Percentiles rank a stretch among this genome's conserved stretches.
These are phyloP conservation scores for Sorex araneus DNA, from an alignment of 2,113 vertebrate species.

Conservation along the genomic window DNA sequence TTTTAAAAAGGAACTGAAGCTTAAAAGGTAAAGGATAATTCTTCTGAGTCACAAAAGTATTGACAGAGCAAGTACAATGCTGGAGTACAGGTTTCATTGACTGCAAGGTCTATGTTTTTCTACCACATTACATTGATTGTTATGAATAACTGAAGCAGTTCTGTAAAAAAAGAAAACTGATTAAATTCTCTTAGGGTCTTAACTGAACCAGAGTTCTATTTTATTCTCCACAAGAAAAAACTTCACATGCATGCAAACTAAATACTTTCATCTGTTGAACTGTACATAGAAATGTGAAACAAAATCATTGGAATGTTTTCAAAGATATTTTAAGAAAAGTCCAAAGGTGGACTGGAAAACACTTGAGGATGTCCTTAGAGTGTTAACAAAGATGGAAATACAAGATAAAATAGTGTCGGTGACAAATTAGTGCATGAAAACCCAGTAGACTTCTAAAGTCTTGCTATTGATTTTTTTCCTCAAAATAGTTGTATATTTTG, in stretches of 20 bases:
- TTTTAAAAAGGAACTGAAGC: conserved; percentile 2
- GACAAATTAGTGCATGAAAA: not conserved
- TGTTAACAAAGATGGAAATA: not conserved
- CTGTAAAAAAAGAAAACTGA: not conserved
- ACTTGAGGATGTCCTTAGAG: not conserved
- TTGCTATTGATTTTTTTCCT: not conserved
- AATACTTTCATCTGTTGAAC: not conserved
- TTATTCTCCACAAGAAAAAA: not conserved
- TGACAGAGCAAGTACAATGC: not conserved
- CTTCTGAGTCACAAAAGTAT: not conserved
- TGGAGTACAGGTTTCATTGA: not conserved
- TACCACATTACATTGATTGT: not conserved
- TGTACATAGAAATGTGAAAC: conserved; percentile 5
- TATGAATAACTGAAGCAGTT: conserved; percentile 24
- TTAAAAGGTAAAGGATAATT: not conserved
- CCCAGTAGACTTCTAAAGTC: not conserved
- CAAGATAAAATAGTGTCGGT: not conserved
- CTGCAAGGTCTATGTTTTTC: conserved; percentile 9
- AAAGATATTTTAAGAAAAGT: not conserved
- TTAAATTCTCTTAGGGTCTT: not conserved
- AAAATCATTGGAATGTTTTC: not conserved
- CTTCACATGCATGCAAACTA: not conserved
- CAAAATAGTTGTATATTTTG: not conserved
- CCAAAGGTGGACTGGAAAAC: not conserved
- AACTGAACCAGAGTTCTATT: not conserved